Conservation (phyloP, 2,797 vertebrate genomes). For the Pyrocephalus nanus region DNA sequence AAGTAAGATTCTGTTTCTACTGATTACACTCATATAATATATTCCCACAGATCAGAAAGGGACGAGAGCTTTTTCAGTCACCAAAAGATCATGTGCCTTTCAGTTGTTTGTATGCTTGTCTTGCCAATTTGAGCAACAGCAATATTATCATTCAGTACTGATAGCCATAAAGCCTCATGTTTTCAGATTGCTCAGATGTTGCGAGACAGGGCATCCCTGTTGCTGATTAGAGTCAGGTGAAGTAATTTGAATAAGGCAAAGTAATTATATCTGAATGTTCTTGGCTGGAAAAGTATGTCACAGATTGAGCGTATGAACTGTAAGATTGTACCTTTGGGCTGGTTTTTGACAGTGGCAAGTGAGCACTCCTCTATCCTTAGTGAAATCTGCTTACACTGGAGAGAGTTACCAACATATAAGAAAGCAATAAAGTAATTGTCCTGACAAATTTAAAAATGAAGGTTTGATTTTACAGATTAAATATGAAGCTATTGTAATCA, state of each 20-base stretch:
- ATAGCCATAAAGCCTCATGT: background rate
- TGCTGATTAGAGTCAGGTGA: background rate
- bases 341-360: background rate
- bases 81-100: background rate
- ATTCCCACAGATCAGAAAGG: background rate
- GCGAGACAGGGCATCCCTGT: background rate
- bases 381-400: background rate
- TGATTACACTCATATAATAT: background rate
- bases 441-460: background rate
- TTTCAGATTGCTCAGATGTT: background rate
- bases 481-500: background rate
- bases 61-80: background rate
- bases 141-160: background rate
- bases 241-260: background rate
- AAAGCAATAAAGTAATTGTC: background rate
- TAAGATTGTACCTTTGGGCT: background rate
- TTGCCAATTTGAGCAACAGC: background rate
- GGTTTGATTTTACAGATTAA: background rate
- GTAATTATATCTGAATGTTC: background rate
- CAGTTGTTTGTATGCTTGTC: background rate
- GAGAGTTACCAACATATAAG: background rate
- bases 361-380: background rate
- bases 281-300: background rate
- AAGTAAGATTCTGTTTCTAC: background rate
- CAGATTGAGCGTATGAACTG: background rate